Conservation (phyloP, 2,797 vertebrate species). For the Steatocranus sp. region DNA sequence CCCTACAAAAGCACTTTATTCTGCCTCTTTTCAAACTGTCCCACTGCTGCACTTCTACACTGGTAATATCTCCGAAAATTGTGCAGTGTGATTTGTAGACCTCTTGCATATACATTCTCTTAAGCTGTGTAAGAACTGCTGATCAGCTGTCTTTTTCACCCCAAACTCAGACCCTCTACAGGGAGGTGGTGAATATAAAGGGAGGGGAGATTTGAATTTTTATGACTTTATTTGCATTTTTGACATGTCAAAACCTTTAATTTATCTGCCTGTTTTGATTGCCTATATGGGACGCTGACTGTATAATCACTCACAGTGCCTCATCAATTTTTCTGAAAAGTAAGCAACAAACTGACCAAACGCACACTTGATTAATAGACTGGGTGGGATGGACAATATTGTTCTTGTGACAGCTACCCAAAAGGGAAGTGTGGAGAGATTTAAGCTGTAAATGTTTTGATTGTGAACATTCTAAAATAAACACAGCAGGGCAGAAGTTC, state of each 20-base stretch:
- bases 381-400: conserved; percentile 13
- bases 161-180: conserved; percentile 4
- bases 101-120: conserved; percentile 34
- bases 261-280: conserved; percentile 56
- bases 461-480: conserved; percentile 26
- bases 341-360: conserved; percentile 64
- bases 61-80: conserved; percentile 26
- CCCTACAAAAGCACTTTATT: conserved; percentile 26
- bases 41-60: conserved; percentile 1
- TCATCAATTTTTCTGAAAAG: conserved; percentile 56
- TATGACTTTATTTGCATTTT: conserved; percentile 63
- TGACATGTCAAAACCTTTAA: conserved; percentile 52
- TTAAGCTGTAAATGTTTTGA: conserved; percentile 27
- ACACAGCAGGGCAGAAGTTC: conserved; percentile 12
- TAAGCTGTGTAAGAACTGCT: conserved; percentile 45
- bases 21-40: conserved; percentile 12
- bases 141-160: conserved; percentile 38
- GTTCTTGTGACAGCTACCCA: conserved; percentile 43
- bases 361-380: conserved; percentile 55
- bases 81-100: conserved; percentile 20
- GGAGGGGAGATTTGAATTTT: conserved; percentile 44
- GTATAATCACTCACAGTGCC: conserved; percentile 39
- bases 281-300: conserved; percentile 44
- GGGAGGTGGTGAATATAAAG: background rate
- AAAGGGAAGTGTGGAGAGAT: conserved; percentile 17